Evolutionary conservation across 2,888 invertebrate species (phyloP).

Genomic region (Orthonychiurus folsomi): DNA sequence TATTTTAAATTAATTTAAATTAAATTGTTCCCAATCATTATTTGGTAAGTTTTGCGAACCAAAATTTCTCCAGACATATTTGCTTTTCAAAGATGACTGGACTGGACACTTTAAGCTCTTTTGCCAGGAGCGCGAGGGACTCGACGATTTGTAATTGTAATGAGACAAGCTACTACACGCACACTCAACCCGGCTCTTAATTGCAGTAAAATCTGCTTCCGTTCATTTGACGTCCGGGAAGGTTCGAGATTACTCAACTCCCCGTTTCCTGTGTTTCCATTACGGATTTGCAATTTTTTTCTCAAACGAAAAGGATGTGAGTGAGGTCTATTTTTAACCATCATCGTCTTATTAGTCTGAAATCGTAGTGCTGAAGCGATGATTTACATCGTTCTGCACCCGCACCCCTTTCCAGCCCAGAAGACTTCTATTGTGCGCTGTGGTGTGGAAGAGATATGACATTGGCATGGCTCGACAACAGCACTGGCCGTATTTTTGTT

Average conservation of each 20-base stretch:
- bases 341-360: neutral
- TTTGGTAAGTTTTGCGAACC: neutral
- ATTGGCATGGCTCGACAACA: too few relatives aligned
- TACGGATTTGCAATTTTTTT: neutral
- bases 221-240: too few relatives aligned
- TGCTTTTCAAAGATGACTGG: neutral
- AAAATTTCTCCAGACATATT: neutral
- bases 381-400: too few relatives aligned
- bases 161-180: neutral
- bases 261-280: neutral
- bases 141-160: neutral
- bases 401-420: too few relatives aligned
- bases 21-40: too few relatives aligned
- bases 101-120: neutral
- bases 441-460: too few relatives aligned
- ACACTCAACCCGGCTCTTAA: neutral
- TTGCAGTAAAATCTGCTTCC: neutral
- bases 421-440: too few relatives aligned
- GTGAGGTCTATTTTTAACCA: neutral
- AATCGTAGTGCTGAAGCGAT: neutral
- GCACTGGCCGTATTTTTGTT: too few relatives aligned
- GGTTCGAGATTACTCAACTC: too few relatives aligned
- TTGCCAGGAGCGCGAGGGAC: neutral
- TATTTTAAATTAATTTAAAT: constrained; percentile 1
- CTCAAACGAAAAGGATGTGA: neutral